These are phyloP conservation scores for Mormoops blainvillei DNA, from an alignment of 2,113 vertebrate species.

Conservation along the genomic window DNA sequence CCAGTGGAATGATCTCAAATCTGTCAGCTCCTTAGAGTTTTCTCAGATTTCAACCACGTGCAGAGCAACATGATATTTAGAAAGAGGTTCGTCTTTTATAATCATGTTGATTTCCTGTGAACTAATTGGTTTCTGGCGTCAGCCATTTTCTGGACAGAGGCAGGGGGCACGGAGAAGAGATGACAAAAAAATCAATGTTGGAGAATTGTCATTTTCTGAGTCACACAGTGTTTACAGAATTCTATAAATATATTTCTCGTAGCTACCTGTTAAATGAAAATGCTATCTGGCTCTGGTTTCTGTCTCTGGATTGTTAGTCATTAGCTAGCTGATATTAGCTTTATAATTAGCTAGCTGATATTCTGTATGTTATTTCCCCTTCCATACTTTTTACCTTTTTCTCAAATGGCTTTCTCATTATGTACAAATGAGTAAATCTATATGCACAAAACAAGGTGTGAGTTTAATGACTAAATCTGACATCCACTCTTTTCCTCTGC, in stretches of 20 bases:
- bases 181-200: neutral
- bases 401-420: neutral
- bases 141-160: neutral
- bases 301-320: neutral
- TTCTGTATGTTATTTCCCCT: neutral
- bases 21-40: neutral
- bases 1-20: neutral
- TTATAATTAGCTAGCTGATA: conserved; percentile 5
- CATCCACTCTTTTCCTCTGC: neutral
- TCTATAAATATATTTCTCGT: neutral
- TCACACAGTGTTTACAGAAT: neutral
- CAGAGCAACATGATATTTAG: neutral
- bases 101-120: conserved; percentile 27
- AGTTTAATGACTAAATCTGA: neutral
- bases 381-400: neutral
- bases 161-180: neutral
- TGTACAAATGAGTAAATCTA: neutral
- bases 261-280: neutral
- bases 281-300: neutral
- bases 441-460: neutral
- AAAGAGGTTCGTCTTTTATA: neutral
- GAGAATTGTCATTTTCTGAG: neutral
- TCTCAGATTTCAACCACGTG: neutral
- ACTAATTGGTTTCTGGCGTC: neutral
- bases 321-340: neutral